Percentiles rank a stretch among this genome's conserved stretches.
phyloP scores from a whole-genome alignment of 2,888 invertebrate species.

The Lapara coniferarum region DNA sequence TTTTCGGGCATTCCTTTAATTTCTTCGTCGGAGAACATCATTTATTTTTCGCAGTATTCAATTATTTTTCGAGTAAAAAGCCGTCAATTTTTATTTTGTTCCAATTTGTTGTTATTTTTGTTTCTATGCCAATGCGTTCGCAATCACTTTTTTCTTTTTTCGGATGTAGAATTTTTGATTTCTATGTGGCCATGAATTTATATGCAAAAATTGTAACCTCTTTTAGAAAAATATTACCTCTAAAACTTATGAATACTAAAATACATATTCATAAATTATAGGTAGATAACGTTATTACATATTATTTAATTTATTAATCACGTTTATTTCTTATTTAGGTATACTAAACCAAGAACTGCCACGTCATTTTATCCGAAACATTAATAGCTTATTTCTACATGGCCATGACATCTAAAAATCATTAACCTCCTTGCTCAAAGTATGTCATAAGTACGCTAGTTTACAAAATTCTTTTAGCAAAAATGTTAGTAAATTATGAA shows the following conservation, averaged over 20 bases:
- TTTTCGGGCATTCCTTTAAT: constrained; percentile 72
- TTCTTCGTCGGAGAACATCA: constrained; percentile 80
- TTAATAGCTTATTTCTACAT: not conserved
- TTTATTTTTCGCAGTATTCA: constrained; percentile 76
- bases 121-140: constrained; percentile 64
- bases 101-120: constrained; percentile 62
- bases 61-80: constrained; percentile 75
- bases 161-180: constrained; percentile 6
- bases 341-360: too few species aligned
- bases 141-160: constrained; percentile 52
- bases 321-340: too few species aligned
- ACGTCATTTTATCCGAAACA: too few species aligned
- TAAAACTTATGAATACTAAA: not conserved
- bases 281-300: too few species aligned
- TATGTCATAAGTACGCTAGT: not conserved
- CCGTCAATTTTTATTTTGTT: constrained; percentile 68
- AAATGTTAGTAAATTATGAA: constrained; percentile 16
- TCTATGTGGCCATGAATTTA: constrained; percentile 11
- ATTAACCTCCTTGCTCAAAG: not conserved
- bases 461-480: not conserved
- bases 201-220: not conserved
- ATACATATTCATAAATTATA: too few species aligned
- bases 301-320: too few species aligned
- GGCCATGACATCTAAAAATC: not conserved
- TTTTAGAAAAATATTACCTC: not conserved